Percentiles rank a stretch among this genome's conserved stretches.
These are phyloP conservation scores for Cheilosia vulpina DNA, from an alignment of 2,888 invertebrate genomes.

Conservation along the genomic window DNA sequence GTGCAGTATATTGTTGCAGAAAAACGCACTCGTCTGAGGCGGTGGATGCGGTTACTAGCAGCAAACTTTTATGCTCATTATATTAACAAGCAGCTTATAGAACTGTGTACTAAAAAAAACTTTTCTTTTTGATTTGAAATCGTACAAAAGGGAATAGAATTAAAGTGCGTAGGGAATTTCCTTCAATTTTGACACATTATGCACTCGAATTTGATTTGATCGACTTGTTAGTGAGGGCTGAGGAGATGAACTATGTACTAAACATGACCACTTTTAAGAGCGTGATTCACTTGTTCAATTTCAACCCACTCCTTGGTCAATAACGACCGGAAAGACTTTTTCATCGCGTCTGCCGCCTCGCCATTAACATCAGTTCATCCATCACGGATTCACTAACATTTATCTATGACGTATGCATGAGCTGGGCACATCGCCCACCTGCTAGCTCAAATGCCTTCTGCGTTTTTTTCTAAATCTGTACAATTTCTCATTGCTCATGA, in stretches of 20 bases:
- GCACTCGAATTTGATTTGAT: not conserved
- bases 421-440: conserved; percentile 18
- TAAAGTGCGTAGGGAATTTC: conserved; percentile 15
- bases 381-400: conserved; percentile 38
- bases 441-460: not conserved
- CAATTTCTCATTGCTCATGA: conserved; percentile 29
- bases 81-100: conserved; percentile 21
- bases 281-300: not conserved
- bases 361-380: conserved; percentile 34
- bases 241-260: not conserved
- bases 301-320: conserved; percentile 11
- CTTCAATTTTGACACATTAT: not conserved
- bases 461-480: conserved; percentile 41
- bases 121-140: conserved; percentile 38
- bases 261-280: not conserved
- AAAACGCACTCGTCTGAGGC: conserved; percentile 29
- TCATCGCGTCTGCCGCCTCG: conserved; percentile 23
- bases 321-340: conserved; percentile 28
- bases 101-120: not conserved
- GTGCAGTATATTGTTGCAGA: conserved; percentile 44
- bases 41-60: not conserved
- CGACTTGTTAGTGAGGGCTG: not conserved
- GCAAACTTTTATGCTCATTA: conserved; percentile 6
- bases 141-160: conserved; percentile 37
- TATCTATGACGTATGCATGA: conserved; percentile 54